Base-by-base conservation (phyloP, 1,140 invertebrate species). In the Brachionus rotundiformis region DNA sequence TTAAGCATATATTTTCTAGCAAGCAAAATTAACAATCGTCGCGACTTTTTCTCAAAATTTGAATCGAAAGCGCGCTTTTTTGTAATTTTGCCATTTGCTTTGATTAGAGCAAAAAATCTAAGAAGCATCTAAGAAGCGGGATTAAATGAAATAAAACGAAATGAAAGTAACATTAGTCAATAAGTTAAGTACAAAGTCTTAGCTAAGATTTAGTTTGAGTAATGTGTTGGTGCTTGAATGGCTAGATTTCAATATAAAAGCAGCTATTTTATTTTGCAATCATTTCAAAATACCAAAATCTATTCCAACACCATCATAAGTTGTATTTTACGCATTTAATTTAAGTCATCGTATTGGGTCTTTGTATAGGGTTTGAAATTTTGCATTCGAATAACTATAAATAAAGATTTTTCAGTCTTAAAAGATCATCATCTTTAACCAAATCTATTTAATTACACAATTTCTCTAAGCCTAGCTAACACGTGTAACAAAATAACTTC, bases 211-310 rank as follows among this genome's bases (percentile, higher is more conserved):
- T 31, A 23, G 25, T 68, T 36, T 68, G 63, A 68, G 63, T 68
- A 68, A 16, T 68, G 23, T 63, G 61, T 33, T 31, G 29, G 63
- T 68, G 63, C 63, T 68, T 68, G 63, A 68, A 68, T 68, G 63
- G 63, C 63, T 68, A 19, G 63, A 36, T 33, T 68, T 68, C 7
- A 33, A 68, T 33, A 68, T 36, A 68, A 36, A 68, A 33, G 27
- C 31, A 19, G 16, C 31, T 33, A n/a, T 16, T 68, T 68, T 36
- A 68, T 68, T 68, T 68, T 68, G 63, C 63, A 68, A 68, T 68
- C 31, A n/a, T 68, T 33, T 33, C 27, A 68, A 68, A 68, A 33
- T 68, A 19, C 63, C 27, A 68, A 68, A 36, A 68, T 19, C 23
- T 63, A 29, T 23, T 10, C 61, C 13, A 63, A 29, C 29, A 68